Conservation (phyloP, 2,797 vertebrate species). For the Pelodytes ibericus region DNA sequence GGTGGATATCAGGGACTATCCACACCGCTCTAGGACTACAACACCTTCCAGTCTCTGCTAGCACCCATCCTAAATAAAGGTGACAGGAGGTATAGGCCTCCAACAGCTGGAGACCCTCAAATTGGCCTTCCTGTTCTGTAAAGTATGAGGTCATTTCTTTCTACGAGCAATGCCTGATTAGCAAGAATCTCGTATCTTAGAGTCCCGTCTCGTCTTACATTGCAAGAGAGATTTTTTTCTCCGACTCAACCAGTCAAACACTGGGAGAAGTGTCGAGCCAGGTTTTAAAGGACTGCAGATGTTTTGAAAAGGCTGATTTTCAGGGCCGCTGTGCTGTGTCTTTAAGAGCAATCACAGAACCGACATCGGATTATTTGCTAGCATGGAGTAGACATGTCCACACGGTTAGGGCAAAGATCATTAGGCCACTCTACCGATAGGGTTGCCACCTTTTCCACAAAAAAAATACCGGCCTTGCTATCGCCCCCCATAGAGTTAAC, state of each 20-base stretch:
- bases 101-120: too few relatives aligned
- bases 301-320: background rate
- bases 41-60: too few relatives aligned
- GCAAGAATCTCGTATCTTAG: background rate
- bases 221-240: background rate
- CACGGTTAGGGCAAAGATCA: background rate
- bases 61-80: too few relatives aligned
- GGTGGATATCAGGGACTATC: too few relatives aligned
- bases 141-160: background rate
- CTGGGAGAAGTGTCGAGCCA: background rate
- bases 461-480: too few relatives aligned
- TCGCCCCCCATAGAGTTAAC: too few relatives aligned
- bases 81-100: too few relatives aligned
- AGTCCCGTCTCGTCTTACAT: background rate
- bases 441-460: too few relatives aligned
- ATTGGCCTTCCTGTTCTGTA: too few relatives aligned
- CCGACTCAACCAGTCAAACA: background rate
- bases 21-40: too few relatives aligned
- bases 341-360: conserved; percentile 3
- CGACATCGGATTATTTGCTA: background rate
- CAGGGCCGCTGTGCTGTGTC: background rate
- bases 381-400: background rate
- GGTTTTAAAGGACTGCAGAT: background rate
- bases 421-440: too few relatives aligned
- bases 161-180: background rate